A percentile compares a stretch with the other conserved stretches of the same genome.
Conservation (phyloP, 2,888 invertebrate genomes). For the Rhamphomyia laevipes region DNA sequence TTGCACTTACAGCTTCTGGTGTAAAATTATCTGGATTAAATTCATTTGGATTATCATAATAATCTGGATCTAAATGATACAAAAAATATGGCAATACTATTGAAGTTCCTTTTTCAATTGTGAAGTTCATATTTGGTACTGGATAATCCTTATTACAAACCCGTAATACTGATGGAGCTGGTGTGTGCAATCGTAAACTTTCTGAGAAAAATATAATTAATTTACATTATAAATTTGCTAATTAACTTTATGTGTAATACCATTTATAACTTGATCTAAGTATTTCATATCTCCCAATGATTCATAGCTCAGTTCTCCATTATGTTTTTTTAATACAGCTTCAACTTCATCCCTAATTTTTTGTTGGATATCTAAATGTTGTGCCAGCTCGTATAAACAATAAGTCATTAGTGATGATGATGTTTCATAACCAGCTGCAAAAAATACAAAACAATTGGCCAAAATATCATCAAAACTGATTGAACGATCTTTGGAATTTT, state of each 20-base stretch:
- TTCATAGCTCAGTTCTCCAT: not conserved
- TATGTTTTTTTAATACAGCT: slow-evolving; percentile 33
- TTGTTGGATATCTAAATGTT: slow-evolving; percentile 34
- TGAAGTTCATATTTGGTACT: slow-evolving; percentile 34
- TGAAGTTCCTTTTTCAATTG: slow-evolving; percentile 38
- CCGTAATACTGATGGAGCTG: slow-evolving; percentile 38
- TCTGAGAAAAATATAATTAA: slow-evolving; percentile 23
- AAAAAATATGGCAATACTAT: slow-evolving; percentile 41
- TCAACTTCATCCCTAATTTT: slow-evolving; percentile 28
- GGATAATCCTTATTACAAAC: slow-evolving; percentile 33
- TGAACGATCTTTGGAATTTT: not conserved
- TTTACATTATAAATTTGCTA: no score
- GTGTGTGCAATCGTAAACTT: slow-evolving; percentile 40
- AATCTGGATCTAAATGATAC: slow-evolving; percentile 43
- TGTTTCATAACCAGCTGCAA: slow-evolving; percentile 39
- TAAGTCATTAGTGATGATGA: slow-evolving; percentile 36
- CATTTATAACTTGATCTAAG: slow-evolving; percentile 39
- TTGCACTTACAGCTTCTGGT: slow-evolving; percentile 41
- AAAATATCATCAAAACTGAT: slow-evolving; percentile 18
- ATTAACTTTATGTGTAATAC: slow-evolving; percentile 23
- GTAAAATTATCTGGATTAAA: slow-evolving; percentile 52
- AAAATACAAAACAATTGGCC: slow-evolving; percentile 38
- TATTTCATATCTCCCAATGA: slow-evolving; percentile 39
- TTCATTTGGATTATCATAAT: slow-evolving; percentile 44
- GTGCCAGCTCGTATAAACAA: slow-evolving; percentile 32